Evolutionary conservation across 2,888 invertebrate species (phyloP), one percentile per base, ranked within the genome.

Genomic region (Cantharis rufa): DNA sequence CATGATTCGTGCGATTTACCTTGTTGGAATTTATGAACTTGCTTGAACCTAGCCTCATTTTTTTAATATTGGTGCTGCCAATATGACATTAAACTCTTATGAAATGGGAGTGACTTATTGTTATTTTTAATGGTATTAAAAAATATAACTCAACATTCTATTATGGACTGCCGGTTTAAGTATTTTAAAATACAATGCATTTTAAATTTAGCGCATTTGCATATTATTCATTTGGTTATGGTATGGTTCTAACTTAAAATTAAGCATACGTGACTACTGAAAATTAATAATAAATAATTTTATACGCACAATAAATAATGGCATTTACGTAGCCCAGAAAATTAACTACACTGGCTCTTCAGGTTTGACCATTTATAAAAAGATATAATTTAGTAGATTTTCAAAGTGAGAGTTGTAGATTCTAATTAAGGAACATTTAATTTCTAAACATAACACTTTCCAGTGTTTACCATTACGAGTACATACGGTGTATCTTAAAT

Each of bases 1-100:
- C 71, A 72, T 75, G 72, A 75, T 75, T 75, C 75, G 71, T 75
- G 71, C 71, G 69, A 32, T 72, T 71, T 71, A 71, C 71, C 71
- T 69, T 64, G 75, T 75, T 75, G 62, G 71, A 69, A 75, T 28
- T 28, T 70, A 72, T 75, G 72, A 75, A 75, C 75, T 75, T 75
- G 66, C 69, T 71, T 75, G 75, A 75, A 75, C 75, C 75, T 64
- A 75, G 75, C 75, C 75, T 68, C 66, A 64, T 70, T 75, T 75
- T 69, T 73, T n/a, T 16, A 63, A 24, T 63, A 61, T 74, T 63
- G 66, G 71, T 75, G 21, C 70, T 66, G 24, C 70, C 75, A 21
- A 70, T 28, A 63, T 32, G 75, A 71, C 64, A 48, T 68, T 62
- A 62, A 62, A 71, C 13, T 13, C 63, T 27, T 71, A 63, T 21